Conservation (phyloP, 1,140 invertebrate species). For the Oedothorax gibbosus region DNA sequence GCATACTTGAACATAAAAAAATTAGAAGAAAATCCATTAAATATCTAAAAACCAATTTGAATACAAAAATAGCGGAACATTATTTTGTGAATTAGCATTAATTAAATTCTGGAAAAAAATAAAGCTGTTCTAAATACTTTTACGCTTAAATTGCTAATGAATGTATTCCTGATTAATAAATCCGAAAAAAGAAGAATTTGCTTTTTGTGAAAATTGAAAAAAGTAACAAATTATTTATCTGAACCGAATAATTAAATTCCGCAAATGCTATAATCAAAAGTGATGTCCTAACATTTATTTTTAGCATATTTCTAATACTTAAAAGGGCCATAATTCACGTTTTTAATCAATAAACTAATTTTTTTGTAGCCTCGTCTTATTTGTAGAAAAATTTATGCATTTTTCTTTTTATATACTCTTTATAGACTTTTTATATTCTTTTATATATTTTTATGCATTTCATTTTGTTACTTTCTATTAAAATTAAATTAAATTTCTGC, state of each 20-base stretch:
- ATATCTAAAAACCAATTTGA: too few species aligned
- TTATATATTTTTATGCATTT: too few species aligned
- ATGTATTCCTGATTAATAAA: conserved; percentile 33
- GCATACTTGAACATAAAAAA: too few species aligned
- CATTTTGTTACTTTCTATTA: too few species aligned
- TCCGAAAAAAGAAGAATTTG: conserved; percentile 7
- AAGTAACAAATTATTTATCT: conserved; percentile 7
- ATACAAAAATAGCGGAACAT: background rate
- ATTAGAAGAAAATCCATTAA: too few species aligned
- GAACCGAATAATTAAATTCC: conserved; percentile 5
- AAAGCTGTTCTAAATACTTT: background rate
- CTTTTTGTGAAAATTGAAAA: background rate
- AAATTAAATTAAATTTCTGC: too few species aligned
- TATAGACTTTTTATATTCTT: too few species aligned
- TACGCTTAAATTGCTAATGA: conserved; percentile 26
- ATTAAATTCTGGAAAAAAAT: conserved; percentile 20
- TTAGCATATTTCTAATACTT: background rate
- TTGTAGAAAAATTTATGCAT: too few species aligned
- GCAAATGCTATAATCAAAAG: conserved; percentile 20
- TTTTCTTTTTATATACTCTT: too few species aligned
- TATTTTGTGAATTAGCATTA: conserved; percentile 30
- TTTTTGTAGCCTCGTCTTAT: too few species aligned
- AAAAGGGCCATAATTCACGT: background rate
- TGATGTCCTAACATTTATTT: background rate
- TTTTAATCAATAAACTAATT: background rate